Conservation (phyloP, 2,797 vertebrate species). For the Microtus californicus region DNA sequence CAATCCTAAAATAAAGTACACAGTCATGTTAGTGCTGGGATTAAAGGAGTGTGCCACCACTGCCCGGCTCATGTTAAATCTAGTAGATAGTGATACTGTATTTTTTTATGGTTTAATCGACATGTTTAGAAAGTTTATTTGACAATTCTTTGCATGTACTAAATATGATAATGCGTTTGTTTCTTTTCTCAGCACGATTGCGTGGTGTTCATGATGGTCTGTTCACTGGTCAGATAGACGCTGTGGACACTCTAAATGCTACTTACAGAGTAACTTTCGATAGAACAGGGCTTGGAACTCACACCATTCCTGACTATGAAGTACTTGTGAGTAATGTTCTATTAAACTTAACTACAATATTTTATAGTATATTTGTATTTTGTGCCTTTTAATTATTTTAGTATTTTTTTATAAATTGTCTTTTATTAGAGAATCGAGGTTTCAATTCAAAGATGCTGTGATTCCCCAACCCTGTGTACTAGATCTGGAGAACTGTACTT, state of each 20-base stretch:
- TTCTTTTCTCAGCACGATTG: slow-evolving; percentile 92
- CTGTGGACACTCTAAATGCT: slow-evolving; percentile 97
- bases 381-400: slow-evolving; percentile 55
- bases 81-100: background rate
- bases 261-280: slow-evolving; percentile 99
- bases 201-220: slow-evolving; percentile 97
- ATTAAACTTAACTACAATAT: background rate
- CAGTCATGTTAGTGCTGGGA: background rate
- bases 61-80: background rate
- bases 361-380: slow-evolving; percentile 18
- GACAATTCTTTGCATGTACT: slow-evolving; percentile 18
- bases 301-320: slow-evolving; percentile 99
- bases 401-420: slow-evolving; percentile 4
- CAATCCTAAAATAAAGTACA: slow-evolving; percentile 50
- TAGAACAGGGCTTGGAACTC: slow-evolving; percentile 96
- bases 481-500: background rate
- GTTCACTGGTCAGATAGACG: slow-evolving; percentile 99
- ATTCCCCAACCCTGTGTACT: background rate
- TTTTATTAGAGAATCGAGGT: slow-evolving; percentile 52
- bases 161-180: slow-evolving; percentile 40
- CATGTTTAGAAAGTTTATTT: slow-evolving; percentile 40
- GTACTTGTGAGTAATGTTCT: slow-evolving; percentile 93
- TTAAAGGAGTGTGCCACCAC: too few relatives aligned
- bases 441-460: slow-evolving; percentile 48
- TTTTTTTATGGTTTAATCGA: slow-evolving; percentile 44